Percentiles rank a stretch among this genome's conserved stretches.
phyloP scores from a whole-genome alignment of 2,888 invertebrate species.

The Epirrita christyi region DNA sequence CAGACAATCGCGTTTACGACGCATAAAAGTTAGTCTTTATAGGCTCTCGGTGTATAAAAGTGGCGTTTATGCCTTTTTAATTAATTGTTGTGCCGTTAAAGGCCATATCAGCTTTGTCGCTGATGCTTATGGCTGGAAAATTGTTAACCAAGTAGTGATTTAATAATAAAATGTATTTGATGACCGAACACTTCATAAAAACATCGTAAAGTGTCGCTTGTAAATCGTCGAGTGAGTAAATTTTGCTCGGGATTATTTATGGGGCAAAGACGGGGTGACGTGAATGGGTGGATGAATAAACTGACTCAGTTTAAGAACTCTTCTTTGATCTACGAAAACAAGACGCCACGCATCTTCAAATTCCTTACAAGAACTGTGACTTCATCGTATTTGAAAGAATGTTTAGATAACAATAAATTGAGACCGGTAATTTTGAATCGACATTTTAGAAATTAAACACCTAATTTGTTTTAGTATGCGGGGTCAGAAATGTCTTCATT shows the following conservation, averaged over 20 bases:
- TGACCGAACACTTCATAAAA: slow-evolving; percentile 73
- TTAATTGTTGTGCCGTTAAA: slow-evolving; percentile 82
- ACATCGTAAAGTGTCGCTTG: slow-evolving; percentile 64
- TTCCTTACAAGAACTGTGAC: slow-evolving; percentile 12
- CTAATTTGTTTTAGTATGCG: slow-evolving; percentile 67
- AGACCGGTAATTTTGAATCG: slow-evolving; percentile 49
- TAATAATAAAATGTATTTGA: slow-evolving; percentile 77
- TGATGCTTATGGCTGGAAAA: slow-evolving; percentile 75
- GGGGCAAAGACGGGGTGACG: slow-evolving; percentile 15
- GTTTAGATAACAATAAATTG: slow-evolving; percentile 56
- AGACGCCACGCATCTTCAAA: slow-evolving; percentile 1
- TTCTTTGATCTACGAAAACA: slow-evolving; percentile 6
- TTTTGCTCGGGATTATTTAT: slow-evolving; percentile 50
- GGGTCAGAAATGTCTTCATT: slow-evolving; percentile 73
- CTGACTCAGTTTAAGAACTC: slow-evolving; percentile 6
- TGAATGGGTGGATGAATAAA: slow-evolving; percentile 17
- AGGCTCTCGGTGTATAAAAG: slow-evolving; percentile 81
- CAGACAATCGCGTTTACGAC: slow-evolving; percentile 84
- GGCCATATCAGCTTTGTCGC: slow-evolving; percentile 77
- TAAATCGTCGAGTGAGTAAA: slow-evolving; percentile 56
- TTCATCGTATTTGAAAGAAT: slow-evolving; percentile 32
- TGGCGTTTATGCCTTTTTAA: slow-evolving; percentile 83
- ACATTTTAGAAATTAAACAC: slow-evolving; percentile 58
- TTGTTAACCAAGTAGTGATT: slow-evolving; percentile 79
- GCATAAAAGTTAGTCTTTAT: slow-evolving; percentile 85